Conservation (phyloP, 37 sponge, comb jelly and placozoan genomes). For the Chondrilla cf. caribensis region DNA sequence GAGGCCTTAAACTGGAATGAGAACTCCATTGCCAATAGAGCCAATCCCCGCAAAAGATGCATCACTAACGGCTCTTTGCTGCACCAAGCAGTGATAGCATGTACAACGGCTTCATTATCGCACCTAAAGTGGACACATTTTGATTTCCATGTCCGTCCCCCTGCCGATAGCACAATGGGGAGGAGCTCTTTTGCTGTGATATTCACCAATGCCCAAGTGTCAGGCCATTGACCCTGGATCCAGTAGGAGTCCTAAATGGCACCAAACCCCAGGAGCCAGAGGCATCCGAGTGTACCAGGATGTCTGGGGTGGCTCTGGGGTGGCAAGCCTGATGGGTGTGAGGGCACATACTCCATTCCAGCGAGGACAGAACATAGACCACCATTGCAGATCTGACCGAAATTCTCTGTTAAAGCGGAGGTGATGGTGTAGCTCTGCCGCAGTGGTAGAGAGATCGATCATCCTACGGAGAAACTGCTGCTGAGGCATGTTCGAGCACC, state of each 20-base stretch:
- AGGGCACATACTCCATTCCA: slow-evolving; percentile 10
- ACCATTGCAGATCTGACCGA: slow-evolving; percentile 39
- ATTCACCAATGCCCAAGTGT: not conserved
- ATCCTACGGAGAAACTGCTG: slow-evolving; percentile 26
- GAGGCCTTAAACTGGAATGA: too few species aligned
- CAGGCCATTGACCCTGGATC: not conserved
- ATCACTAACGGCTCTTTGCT: too few species aligned
- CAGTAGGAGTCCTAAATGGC: not conserved
- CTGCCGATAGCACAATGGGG: slow-evolving; percentile 5
- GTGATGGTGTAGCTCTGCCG: slow-evolving; percentile 15
- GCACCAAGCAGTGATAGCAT: too few species aligned
- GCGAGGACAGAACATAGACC: not conserved
- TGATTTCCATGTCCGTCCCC: too few species aligned
- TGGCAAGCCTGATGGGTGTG: too few species aligned
- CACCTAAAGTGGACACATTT: too few species aligned
- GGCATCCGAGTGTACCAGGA: not conserved
- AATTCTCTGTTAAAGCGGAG: slow-evolving; percentile 31
- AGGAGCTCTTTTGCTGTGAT: slow-evolving; percentile 20
- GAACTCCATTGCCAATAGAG: too few species aligned
- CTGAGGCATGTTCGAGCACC: slow-evolving; percentile 27
- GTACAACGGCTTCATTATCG: too few species aligned
- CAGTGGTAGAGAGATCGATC: not conserved
- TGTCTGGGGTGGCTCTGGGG: slow-evolving; percentile 9
- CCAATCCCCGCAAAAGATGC: too few species aligned
- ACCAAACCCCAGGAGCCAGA: slow-evolving; percentile 19